Percentiles rank a stretch among this genome's conserved stretches.
Evolutionary conservation across 2,113 vertebrate genomes (phyloP).

Genomic region (Enhydra lutris): DNA sequence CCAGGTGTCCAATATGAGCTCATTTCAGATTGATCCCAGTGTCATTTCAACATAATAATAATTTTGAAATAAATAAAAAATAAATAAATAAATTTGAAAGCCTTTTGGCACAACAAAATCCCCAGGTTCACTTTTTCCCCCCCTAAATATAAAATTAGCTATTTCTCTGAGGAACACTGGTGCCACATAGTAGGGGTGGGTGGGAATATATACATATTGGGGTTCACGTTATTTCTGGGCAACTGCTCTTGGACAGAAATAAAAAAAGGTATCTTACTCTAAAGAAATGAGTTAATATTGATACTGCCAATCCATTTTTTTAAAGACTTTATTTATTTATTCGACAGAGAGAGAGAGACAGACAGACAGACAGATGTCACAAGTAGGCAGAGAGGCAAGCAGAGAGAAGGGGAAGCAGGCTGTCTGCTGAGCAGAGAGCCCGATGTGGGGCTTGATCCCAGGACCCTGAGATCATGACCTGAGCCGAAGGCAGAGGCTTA

Average conservation of each 20-base stretch:
- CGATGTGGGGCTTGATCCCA: too few relatives aligned
- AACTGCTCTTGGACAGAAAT: not conserved
- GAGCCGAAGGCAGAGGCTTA: too few relatives aligned
- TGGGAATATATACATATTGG: not conserved
- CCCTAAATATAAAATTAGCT: not conserved
- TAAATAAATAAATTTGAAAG: not conserved
- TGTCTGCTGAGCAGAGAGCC: too few relatives aligned
- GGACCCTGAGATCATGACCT: too few relatives aligned
- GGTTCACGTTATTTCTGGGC: not conserved
- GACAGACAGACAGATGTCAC: too few relatives aligned
- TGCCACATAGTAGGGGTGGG: too few relatives aligned
- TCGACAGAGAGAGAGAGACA: too few relatives aligned
- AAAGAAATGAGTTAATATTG: not conserved
- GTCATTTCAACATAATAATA: not conserved
- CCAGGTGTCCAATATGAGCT: not conserved
- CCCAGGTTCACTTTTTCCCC: not conserved
- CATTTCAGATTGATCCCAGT: not conserved
- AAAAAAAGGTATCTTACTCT: not conserved
- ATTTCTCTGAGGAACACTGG: not conserved
- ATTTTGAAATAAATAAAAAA: too few relatives aligned
- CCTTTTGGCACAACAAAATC: not conserved
- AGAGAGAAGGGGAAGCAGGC: too few relatives aligned
- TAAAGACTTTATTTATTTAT: too few relatives aligned
- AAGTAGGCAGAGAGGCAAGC: too few relatives aligned
- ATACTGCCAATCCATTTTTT: not conserved